Conservation (phyloP, 2,888 invertebrate genomes). For the Troilus luridus region DNA sequence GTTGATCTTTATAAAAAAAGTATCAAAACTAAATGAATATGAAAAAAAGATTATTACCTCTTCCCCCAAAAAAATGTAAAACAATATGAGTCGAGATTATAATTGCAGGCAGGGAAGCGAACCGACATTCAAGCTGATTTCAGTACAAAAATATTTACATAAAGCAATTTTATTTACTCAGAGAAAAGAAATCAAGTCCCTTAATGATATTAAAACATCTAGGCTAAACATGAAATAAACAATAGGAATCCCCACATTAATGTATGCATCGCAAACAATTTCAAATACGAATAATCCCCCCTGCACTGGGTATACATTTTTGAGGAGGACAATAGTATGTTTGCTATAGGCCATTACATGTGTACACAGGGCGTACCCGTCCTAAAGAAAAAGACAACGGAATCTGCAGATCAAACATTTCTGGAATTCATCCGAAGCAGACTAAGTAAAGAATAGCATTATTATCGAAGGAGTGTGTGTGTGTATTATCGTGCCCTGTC, state of each 20-base stretch:
- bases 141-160: neutral
- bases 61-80: too few species aligned
- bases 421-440: neutral
- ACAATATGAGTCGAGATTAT: too few species aligned
- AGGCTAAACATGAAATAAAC: neutral
- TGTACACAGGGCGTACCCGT: neutral
- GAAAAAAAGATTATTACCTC: too few species aligned
- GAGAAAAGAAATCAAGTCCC: neutral
- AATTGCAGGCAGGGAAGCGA: too few species aligned
- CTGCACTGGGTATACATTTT: neutral
- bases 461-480: neutral
- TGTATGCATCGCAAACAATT: neutral
- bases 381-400: neutral
- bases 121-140: neutral
- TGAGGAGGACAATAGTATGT: neutral
- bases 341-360: neutral
- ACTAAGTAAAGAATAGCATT: neutral
- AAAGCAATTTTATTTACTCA: neutral
- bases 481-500: neutral
- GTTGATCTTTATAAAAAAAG: too few species aligned
- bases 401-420: constrained; percentile 10
- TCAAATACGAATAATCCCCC: neutral
- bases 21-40: too few species aligned
- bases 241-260: neutral
- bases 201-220: neutral